phyloP scores from a whole-genome alignment of 2,113 vertebrate genomes.

The Oncorhynchus tshawytscha region DNA sequence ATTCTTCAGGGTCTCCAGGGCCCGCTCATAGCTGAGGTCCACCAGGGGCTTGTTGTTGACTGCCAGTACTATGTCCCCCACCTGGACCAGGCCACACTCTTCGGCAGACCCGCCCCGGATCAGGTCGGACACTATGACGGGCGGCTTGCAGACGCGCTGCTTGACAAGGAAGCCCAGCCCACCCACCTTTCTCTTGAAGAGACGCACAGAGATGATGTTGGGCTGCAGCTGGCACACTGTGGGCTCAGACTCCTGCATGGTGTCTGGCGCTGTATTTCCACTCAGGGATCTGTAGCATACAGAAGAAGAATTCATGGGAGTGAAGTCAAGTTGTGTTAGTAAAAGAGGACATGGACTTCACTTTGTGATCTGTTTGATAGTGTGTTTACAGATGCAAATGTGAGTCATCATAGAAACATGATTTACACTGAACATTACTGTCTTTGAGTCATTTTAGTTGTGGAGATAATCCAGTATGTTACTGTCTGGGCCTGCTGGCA shows the following conservation, averaged over 20 bases:
- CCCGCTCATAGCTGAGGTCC: slow-evolving; percentile 87
- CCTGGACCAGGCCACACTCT: slow-evolving; percentile 94
- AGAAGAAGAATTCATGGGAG: slow-evolving; percentile 15
- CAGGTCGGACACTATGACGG: slow-evolving; percentile 92
- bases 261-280: neutral
- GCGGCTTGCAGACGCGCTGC: slow-evolving; percentile 90
- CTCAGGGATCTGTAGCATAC: neutral
- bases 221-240: slow-evolving; percentile 95
- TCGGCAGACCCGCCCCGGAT: slow-evolving; percentile 92
- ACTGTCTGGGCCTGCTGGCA: neutral
- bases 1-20: slow-evolving; percentile 89
- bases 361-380: slow-evolving; percentile 29
- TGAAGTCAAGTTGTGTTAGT: slow-evolving; percentile 37
- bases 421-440: too few species aligned
- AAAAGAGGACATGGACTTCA: slow-evolving; percentile 33
- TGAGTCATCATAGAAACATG: too few species aligned
- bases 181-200: slow-evolving; percentile 93
- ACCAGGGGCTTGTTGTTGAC: slow-evolving; percentile 94
- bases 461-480: neutral
- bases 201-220: slow-evolving; percentile 95
- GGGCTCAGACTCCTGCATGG: slow-evolving; percentile 87
- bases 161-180: slow-evolving; percentile 96
- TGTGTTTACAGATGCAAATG: too few species aligned
- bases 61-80: slow-evolving; percentile 92
- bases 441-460: neutral